These are phyloP conservation scores for Mustela nigripes DNA, from an alignment of 2,113 vertebrate species.

Conservation along the genomic window DNA sequence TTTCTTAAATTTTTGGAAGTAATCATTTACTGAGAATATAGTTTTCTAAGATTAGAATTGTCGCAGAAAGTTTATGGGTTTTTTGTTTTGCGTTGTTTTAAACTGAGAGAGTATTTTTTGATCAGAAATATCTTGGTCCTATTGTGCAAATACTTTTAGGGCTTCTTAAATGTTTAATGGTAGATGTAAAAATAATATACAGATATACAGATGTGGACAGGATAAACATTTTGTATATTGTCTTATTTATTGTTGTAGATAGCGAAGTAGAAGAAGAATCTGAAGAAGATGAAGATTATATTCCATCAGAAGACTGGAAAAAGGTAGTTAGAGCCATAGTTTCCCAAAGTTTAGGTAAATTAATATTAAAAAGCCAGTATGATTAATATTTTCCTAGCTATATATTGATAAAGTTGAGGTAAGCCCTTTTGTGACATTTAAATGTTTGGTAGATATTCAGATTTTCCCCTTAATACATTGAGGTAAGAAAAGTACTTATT, in stretches of 20 bases:
- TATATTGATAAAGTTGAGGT: slow-evolving; percentile 51
- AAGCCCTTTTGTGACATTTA: slow-evolving; percentile 35
- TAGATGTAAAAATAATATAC: background rate
- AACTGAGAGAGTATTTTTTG: background rate
- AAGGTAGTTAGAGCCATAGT: slow-evolving; percentile 90
- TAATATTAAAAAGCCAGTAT: slow-evolving; percentile 2
- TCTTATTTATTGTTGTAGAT: slow-evolving; percentile 86
- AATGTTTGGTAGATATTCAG: slow-evolving; percentile 1
- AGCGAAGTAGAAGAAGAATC: slow-evolving; percentile 97
- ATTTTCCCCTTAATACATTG: background rate
- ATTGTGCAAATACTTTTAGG: slow-evolving; percentile 19
- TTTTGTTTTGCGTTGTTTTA: background rate
- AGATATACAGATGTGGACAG: background rate
- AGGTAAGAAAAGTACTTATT: background rate
- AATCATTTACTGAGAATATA: background rate
- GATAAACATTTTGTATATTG: slow-evolving; percentile 53
- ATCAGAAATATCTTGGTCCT: slow-evolving; percentile 31
- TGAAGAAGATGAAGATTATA: slow-evolving; percentile 99
- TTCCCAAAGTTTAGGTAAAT: slow-evolving; percentile 60
- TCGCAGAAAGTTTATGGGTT: background rate
- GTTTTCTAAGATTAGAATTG: background rate
- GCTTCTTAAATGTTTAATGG: slow-evolving; percentile 18
- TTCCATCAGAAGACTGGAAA: slow-evolving; percentile 99
- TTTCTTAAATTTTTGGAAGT: slow-evolving; percentile 1
- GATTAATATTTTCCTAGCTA: background rate